Base-by-base conservation (phyloP, 1,140 invertebrate genomes). In the Mamestra configurata region DNA sequence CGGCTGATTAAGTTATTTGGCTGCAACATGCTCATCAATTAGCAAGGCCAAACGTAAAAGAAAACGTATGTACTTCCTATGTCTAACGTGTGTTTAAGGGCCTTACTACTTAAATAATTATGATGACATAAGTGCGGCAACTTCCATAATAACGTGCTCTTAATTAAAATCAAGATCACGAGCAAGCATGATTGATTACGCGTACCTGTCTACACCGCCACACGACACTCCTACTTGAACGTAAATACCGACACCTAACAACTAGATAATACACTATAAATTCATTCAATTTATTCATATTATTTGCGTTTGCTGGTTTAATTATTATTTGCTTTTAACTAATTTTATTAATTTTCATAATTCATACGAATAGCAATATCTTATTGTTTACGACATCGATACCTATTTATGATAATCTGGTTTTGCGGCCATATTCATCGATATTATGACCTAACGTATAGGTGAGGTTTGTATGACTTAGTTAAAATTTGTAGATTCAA, bases 161-260 rank as follows among this genome's bases (percentile, higher is more conserved):
- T 71, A 71, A 71, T 71, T 71, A 53, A 53, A 53, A 71, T 71
- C 68, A 71, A 71, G 68, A 71, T 0, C 43, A 71, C 46, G 68
- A 53, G 43, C 18, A 24, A 70, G 40, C 66, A 31, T 71, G 49
- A 71, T 71, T 18, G 68, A 71, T 71, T 53, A 71, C 46, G 43
- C 20, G 27, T 71, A 31, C 43, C 40, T 15, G 43, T 49, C 37
- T 20, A 35, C 46, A 20, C 46, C 46, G 68, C 40, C 64, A 24
- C 64, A 46, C 64, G 64, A 43, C 64, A 68, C 18, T 43, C 40
- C 31, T 24, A 24, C 22, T 13, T 10, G 59, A 37, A 68, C 40
- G 20, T 22, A 37, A 20, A 68, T 46, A 24, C 61, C 11, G 15
- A 68, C 22, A 49, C 40, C 22, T 68, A 68, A 68, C 43, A 22